These are phyloP conservation scores for Eulemur rubriventer DNA, from an alignment of 2,797 vertebrate species.

Conservation along the genomic window DNA sequence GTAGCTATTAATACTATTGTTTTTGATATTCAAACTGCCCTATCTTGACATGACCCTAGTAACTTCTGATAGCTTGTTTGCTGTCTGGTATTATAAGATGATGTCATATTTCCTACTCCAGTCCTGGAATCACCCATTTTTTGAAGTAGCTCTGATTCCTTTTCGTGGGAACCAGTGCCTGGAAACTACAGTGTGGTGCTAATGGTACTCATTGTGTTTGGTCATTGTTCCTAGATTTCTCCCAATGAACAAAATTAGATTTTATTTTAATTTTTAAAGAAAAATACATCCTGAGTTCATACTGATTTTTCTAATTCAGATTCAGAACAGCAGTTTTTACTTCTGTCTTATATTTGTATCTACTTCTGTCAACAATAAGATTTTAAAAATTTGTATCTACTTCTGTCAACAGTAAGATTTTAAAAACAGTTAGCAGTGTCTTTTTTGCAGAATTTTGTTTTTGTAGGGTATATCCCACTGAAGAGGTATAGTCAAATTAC, in stretches of 20 bases:
- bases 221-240: slow-evolving; percentile 4
- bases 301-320: not conserved
- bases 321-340: not conserved
- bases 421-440: not conserved
- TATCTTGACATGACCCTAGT: not conserved
- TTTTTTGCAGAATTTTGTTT: not conserved
- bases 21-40: not conserved
- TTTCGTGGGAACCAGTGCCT: not conserved
- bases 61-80: not conserved
- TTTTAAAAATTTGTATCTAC: not conserved
- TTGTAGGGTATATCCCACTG: not conserved
- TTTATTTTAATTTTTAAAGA: slow-evolving; percentile 12
- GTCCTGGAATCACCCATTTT: not conserved
- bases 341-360: not conserved
- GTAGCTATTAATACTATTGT: not conserved
- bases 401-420: not conserved
- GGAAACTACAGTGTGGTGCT: not conserved
- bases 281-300: not conserved
- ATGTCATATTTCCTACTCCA: not conserved
- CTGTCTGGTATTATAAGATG: not conserved
- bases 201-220: not conserved
- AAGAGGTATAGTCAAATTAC: not conserved
- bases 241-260: not conserved
- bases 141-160: not conserved
- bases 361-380: not conserved